Conservation (phyloP, 2,888 invertebrate species). For the Heliconius erato region DNA sequence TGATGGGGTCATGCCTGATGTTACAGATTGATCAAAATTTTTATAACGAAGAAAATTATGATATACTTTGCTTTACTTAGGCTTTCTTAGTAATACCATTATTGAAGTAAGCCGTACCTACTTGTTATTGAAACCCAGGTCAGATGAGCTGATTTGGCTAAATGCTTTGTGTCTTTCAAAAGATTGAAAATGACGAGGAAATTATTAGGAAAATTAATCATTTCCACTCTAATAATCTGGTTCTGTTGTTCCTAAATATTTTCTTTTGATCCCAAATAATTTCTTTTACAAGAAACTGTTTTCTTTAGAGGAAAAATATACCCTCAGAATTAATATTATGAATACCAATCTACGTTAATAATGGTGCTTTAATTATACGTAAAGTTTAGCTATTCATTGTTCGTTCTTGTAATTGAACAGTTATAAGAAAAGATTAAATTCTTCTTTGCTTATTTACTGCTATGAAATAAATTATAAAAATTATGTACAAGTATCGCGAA, state of each 20-base stretch:
- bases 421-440: neutral
- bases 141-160: slow-evolving; percentile 83
- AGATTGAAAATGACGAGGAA: slow-evolving; percentile 83
- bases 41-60: neutral
- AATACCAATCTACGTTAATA: slow-evolving; percentile 11
- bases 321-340: slow-evolving; percentile 11
- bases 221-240: slow-evolving; percentile 76
- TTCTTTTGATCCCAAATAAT: slow-evolving; percentile 22
- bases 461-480: neutral
- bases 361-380: neutral
- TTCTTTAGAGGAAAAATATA: slow-evolving; percentile 13
- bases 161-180: slow-evolving; percentile 80
- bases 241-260: slow-evolving; percentile 36
- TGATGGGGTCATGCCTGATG: neutral
- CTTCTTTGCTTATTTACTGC: too few species aligned
- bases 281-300: slow-evolving; percentile 14
- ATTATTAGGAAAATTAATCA: slow-evolving; percentile 85
- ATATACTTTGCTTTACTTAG: neutral
- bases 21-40: neutral
- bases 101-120: neutral
- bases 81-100: neutral
- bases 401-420: neutral
- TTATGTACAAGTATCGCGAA: neutral
- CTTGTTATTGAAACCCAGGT: slow-evolving; percentile 76
- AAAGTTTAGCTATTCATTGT: neutral